Evolutionary conservation across 2,888 invertebrate species (phyloP).

Genomic region (Euzetes globulus): DNA sequence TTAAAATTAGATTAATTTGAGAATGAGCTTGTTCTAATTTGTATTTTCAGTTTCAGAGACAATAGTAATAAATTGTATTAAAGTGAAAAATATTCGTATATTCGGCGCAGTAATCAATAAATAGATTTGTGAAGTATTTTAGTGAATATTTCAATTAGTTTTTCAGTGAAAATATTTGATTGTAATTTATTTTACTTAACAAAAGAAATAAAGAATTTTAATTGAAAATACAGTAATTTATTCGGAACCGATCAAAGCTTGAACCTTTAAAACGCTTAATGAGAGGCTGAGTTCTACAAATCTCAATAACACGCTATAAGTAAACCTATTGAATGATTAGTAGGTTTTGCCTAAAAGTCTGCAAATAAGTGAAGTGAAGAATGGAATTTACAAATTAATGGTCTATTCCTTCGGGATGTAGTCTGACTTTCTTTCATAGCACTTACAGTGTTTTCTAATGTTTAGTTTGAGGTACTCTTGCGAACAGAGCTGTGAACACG

Average conservation of each 20-base stretch:
- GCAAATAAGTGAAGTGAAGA: neutral
- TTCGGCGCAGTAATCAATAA: too few relatives aligned
- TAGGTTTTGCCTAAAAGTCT: neutral
- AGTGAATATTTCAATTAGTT: too few relatives aligned
- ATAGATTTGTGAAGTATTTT: too few relatives aligned
- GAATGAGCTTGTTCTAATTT: too few relatives aligned
- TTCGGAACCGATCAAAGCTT: neutral
- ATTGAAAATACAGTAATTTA: too few relatives aligned
- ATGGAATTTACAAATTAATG: constrained; percentile 27
- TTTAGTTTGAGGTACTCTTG: neutral
- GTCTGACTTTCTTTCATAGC: constrained; percentile 18
- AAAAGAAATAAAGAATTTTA: too few relatives aligned
- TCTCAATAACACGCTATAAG: constrained; percentile 1
- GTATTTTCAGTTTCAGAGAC: too few relatives aligned
- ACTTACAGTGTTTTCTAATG: neutral
- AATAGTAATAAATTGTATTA: too few relatives aligned
- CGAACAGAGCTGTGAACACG: constrained; percentile 9
- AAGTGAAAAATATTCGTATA: too few relatives aligned
- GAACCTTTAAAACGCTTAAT: neutral
- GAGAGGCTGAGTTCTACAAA: neutral
- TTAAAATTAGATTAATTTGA: too few relatives aligned
- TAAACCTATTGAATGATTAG: constrained; percentile 3
- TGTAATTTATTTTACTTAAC: too few relatives aligned
- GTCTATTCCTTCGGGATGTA: neutral
- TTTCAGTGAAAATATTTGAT: too few relatives aligned